phyloP scores from a whole-genome alignment of 2,797 vertebrate genomes.

The Sparus aurata region DNA sequence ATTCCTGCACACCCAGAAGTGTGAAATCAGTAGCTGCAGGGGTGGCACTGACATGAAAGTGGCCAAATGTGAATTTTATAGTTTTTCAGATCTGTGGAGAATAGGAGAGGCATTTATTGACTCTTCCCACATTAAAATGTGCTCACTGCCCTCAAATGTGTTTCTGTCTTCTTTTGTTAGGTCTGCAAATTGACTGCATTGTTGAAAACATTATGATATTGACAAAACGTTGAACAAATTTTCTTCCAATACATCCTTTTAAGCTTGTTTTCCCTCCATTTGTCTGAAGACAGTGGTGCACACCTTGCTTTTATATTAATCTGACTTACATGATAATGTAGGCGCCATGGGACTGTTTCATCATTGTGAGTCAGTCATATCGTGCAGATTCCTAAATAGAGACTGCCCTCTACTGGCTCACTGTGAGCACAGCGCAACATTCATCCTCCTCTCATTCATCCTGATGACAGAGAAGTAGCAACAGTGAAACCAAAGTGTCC shows the following conservation, averaged over 20 bases:
- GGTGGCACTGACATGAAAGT: constrained; percentile 78
- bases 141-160: constrained; percentile 7
- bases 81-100: constrained; percentile 66
- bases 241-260: neutral
- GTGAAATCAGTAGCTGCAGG: constrained; percentile 81
- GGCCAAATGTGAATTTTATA: constrained; percentile 72
- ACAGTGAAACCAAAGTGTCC: constrained; percentile 13
- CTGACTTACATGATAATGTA: constrained; percentile 8
- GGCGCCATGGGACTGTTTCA: constrained; percentile 10
- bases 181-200: constrained; percentile 11
- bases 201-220: constrained; percentile 7
- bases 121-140: constrained; percentile 35
- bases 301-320: constrained; percentile 2
- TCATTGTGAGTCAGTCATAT: neutral
- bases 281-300: neutral
- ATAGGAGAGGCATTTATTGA: constrained; percentile 54
- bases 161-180: constrained; percentile 29
- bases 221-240: constrained; percentile 2
- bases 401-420: constrained; percentile 75
- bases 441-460: constrained; percentile 11
- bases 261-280: neutral
- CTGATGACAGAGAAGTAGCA: constrained; percentile 24
- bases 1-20: constrained; percentile 72
- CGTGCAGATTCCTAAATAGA: constrained; percentile 38
- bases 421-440: neutral